Base-by-base conservation (phyloP, 1,140 invertebrate species). In the Polyergus mexicanus region DNA sequence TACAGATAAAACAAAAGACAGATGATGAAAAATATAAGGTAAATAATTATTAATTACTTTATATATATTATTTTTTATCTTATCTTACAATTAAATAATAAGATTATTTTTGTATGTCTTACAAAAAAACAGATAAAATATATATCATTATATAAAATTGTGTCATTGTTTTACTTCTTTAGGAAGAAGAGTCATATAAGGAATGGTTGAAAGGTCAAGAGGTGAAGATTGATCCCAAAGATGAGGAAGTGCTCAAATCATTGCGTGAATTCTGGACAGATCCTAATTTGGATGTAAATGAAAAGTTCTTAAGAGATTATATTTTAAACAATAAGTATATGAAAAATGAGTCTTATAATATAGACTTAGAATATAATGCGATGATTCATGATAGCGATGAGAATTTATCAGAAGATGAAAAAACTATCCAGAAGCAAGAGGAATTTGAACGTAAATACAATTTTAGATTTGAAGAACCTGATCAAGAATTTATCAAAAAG, bases 391-490 rank as follows among this genome's bases (percentile, higher is more conserved):
- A 97, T 84, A 95, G 95, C 66, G 96, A 97, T 91, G 96, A 96
- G 65, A 97, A 97, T 86, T 94, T 98, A 75, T 98, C 97, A 1
- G 98, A 98, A 86, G 98, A 99, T 94, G 98, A 99, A 92, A 95
- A 96, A 87, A 96, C 96, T 86, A 95, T 98, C 19, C 96, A 98
- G 88, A 96, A 97, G 91, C 98, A 98, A 93, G 98, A 98, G 65
- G 96, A 98, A 94, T 99, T 99, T 96, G 99, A 99, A 92, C 96
- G 98, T 47, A 99, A 99, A 92, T 99, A 98, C 92, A 99, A 99
- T 95, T 99, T 99, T 94, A 96, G 99, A 89, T 99, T 98, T 95
- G 98, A 99, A 95, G 98, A 99, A 95, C 99, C 99, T 0, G 99
- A 99, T 95, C 96, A 97, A 71, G 98, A 99, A 91, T 99, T 99